phyloP scores from a whole-genome alignment of 2,797 vertebrate species.

The Phalanger gymnotis region DNA sequence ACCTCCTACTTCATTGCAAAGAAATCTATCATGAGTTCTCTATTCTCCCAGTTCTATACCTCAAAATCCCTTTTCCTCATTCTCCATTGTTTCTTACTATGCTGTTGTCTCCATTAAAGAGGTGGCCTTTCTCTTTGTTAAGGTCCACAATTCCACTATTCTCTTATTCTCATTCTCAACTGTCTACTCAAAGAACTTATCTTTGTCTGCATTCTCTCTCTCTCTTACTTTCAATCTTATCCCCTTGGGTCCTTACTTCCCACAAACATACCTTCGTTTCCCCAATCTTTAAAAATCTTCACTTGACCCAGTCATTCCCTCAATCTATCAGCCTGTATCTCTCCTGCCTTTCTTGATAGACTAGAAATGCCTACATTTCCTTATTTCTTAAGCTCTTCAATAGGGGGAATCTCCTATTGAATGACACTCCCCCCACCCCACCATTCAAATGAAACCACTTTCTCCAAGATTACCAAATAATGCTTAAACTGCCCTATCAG shows the following conservation, averaged over 20 bases:
- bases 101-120: not conserved
- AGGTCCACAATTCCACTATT: not conserved
- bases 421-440: not conserved
- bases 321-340: not conserved
- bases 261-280: not conserved
- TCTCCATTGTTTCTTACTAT: not conserved
- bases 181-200: not conserved
- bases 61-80: not conserved
- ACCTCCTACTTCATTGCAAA: not conserved
- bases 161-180: not conserved
- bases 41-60: not conserved
- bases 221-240: not conserved
- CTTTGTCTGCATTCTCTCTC: not conserved
- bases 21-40: not conserved
- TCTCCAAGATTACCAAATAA: not conserved
- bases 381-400: not conserved
- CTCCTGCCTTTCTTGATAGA: not conserved
- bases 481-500: not conserved
- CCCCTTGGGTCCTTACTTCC: not conserved
- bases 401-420: not conserved
- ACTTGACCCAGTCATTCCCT: not conserved
- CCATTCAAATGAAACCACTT: not conserved
- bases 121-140: not conserved
- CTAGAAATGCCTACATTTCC: not conserved
- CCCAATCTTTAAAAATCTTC: not conserved